Evolutionary conservation across 2,113 vertebrate species (phyloP).

Genomic region (Petromus typicus): DNA sequence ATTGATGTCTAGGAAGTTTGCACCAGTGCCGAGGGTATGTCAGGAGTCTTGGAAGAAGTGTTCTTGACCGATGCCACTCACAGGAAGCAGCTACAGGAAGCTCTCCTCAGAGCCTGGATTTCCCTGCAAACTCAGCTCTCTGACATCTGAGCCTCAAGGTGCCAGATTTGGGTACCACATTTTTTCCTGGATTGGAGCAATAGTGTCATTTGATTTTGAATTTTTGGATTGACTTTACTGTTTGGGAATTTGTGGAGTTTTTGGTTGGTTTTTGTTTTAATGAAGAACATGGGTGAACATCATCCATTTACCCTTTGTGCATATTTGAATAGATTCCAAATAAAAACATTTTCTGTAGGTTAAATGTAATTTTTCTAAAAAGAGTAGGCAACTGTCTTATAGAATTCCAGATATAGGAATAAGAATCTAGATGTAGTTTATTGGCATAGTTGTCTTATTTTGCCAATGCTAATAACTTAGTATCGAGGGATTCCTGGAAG

Average conservation of each 20-base stretch:
- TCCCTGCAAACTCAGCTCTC: not conserved
- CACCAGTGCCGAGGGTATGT: not conserved
- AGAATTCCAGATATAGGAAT: not conserved
- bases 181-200: not conserved
- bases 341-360: not conserved
- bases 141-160: not conserved
- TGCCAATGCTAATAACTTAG: not conserved
- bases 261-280: not conserved
- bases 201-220: not conserved
- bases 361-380: constrained; percentile 31
- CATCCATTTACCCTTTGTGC: not conserved
- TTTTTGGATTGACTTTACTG: not conserved
- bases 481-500: not conserved
- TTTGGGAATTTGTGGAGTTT: not conserved
- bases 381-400: not conserved
- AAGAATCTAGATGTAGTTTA: not conserved
- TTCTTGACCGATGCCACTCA: not conserved
- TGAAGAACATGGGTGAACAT: not conserved
- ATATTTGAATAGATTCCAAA: constrained; percentile 13
- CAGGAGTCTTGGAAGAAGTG: not conserved
- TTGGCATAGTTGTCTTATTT: not conserved
- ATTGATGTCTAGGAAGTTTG: not conserved
- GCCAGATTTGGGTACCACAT: not conserved
- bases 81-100: not conserved
- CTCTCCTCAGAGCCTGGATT: not conserved